Evolutionary conservation across 2,113 vertebrate genomes (phyloP).

Genomic region (Noctilio leporinus): DNA sequence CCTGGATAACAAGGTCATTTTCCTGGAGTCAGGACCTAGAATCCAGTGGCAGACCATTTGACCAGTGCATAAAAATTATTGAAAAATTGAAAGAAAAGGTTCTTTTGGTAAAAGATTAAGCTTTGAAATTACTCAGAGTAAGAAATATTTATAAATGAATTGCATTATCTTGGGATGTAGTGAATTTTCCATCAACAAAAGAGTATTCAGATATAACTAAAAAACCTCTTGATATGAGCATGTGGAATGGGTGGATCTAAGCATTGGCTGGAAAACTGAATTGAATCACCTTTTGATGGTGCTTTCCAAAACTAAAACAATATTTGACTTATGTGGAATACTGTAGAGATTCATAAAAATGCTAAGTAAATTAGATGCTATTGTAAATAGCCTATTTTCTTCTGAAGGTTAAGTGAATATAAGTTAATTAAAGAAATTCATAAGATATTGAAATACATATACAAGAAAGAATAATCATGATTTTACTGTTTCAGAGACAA

Average conservation of each 20-base stretch:
- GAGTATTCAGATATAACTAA: neutral
- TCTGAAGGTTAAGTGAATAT: conserved; percentile 18
- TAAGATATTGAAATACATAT: neutral
- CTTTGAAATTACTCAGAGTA: neutral
- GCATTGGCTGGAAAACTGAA: neutral
- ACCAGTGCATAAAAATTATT: neutral
- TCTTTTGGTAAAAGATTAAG: neutral
- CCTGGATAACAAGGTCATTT: neutral
- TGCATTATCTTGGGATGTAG: neutral
- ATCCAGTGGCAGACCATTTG: neutral
- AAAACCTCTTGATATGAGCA: neutral
- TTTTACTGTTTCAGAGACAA: neutral
- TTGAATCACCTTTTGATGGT: neutral
- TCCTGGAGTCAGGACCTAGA: neutral
- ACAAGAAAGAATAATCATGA: neutral
- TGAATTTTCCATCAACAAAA: neutral
- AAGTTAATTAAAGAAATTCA: neutral
- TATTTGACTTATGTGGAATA: neutral
- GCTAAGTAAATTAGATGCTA: neutral
- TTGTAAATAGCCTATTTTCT: conserved; percentile 21
- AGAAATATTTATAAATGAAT: neutral
- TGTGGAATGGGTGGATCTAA: neutral
- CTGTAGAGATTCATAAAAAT: conserved; percentile 6
- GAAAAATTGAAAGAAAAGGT: neutral
- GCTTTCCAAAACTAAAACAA: neutral